These are phyloP conservation scores for Sarcophilus harrisii DNA, from an alignment of 2,797 vertebrate species.

Conservation along the genomic window DNA sequence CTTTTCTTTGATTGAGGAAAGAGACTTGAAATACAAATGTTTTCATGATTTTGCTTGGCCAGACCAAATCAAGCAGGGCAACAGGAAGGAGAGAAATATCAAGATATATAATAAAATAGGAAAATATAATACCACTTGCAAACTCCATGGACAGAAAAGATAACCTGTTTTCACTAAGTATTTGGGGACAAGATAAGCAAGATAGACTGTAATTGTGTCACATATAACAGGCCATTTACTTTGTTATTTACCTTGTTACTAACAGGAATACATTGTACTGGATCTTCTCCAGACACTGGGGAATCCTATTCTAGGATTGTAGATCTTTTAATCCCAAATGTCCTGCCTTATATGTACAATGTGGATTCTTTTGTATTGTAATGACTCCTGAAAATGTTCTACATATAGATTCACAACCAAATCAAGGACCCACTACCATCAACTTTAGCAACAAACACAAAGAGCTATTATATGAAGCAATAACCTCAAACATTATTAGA, in stretches of 20 bases:
- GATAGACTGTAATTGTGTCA: background rate
- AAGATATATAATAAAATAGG: constrained; percentile 5
- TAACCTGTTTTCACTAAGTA: constrained; percentile 38
- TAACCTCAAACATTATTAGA: background rate
- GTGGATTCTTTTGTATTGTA: background rate
- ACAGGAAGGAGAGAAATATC: background rate
- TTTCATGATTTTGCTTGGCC: constrained; percentile 21
- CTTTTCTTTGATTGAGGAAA: constrained; percentile 46
- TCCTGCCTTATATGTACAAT: constrained; percentile 10
- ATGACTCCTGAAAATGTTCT: background rate
- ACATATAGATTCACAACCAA: background rate
- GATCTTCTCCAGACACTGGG: constrained; percentile 38
- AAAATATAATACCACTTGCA: constrained; percentile 6
- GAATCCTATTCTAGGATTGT: constrained; percentile 24
- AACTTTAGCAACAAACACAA: background rate
- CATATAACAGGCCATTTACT: constrained; percentile 39
- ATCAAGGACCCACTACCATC: background rate
- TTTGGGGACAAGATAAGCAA: constrained; percentile 27
- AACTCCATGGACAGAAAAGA: background rate
- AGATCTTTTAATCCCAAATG: background rate
- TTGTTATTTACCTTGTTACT: constrained; percentile 44
- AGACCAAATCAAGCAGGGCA: constrained; percentile 19
- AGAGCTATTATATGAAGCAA: background rate
- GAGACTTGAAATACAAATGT: constrained; percentile 22
- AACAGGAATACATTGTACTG: constrained; percentile 45